phyloP scores from a whole-genome alignment of 2,797 vertebrate genomes.

The Sebastes vulpes region DNA sequence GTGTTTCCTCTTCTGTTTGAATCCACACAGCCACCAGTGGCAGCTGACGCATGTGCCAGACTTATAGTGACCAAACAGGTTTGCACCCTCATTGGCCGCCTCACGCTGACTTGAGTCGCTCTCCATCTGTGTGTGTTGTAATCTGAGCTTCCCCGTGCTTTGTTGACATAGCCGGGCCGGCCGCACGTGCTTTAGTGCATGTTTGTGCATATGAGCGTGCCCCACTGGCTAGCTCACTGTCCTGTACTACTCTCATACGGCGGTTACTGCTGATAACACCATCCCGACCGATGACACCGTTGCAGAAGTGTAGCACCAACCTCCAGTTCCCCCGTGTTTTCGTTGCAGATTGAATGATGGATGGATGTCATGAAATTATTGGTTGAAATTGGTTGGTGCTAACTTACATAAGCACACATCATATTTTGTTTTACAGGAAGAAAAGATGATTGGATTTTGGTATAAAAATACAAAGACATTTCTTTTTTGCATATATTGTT shows the following conservation, averaged over 20 bases:
- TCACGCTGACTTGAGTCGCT: neutral
- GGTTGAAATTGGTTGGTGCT: neutral
- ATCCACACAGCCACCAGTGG: slow-evolving; percentile 6
- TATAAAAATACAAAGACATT: neutral
- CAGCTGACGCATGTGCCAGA: slow-evolving; percentile 6
- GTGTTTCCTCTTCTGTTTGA: slow-evolving; percentile 30
- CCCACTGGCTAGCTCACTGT: no score
- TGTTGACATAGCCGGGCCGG: no score
- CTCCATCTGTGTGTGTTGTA: no score
- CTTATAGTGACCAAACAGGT: slow-evolving; percentile 9
- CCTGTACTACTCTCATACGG: no score
- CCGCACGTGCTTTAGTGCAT: no score
- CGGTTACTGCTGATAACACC: no score
- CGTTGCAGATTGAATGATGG: neutral
- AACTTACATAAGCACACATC: neutral
- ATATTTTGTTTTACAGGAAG: neutral
- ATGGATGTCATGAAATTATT: neutral
- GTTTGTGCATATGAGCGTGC: no score
- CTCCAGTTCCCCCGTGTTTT: no score
- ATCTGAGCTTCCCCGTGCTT: no score
- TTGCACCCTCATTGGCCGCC: neutral
- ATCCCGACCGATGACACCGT: no score
- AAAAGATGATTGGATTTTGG: neutral
- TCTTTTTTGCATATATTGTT: neutral
- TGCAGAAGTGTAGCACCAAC: no score